Evolutionary conservation across 1,140 invertebrate genomes (phyloP).

Genomic region (Drosophila sp.): DNA sequence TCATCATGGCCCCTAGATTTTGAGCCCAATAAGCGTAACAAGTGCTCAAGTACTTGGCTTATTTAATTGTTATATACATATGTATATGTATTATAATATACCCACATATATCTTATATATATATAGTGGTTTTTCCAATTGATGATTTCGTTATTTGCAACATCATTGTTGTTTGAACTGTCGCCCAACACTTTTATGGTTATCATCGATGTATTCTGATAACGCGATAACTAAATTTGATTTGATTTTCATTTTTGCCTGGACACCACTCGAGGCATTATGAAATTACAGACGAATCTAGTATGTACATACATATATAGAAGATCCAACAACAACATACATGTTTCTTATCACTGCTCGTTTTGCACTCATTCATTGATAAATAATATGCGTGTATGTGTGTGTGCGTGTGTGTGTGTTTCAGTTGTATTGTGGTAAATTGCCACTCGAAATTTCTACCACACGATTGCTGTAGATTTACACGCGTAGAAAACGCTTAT

Average conservation of each 20-base stretch:
- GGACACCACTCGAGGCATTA: neutral
- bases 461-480: constrained; percentile 25
- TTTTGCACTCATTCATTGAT: constrained; percentile 73
- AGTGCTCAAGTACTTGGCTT: constrained; percentile 10
- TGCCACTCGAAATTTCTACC: constrained; percentile 44
- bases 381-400: constrained; percentile 44
- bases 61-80: constrained; percentile 8
- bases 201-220: constrained; percentile 41
- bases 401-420: constrained; percentile 5
- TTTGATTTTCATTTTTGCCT: constrained; percentile 34
- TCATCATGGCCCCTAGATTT: neutral
- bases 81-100: too few relatives aligned
- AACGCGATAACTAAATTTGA: constrained; percentile 52
- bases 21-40: neutral
- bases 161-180: constrained; percentile 45
- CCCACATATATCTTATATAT: constrained; percentile 57
- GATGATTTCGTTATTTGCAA: constrained; percentile 43
- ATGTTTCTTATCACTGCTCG: constrained; percentile 55
- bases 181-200: neutral
- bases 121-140: constrained; percentile 54
- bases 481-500: constrained; percentile 31
- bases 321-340: constrained; percentile 44
- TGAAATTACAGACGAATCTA: constrained; percentile 18
- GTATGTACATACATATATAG: neutral
- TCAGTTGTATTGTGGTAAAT: constrained; percentile 28